A percentile compares a stretch with the other conserved stretches of the same genome.
phyloP scores from a whole-genome alignment of 2,797 vertebrate genomes.

The Microctenopoma stevenorrisi region DNA sequence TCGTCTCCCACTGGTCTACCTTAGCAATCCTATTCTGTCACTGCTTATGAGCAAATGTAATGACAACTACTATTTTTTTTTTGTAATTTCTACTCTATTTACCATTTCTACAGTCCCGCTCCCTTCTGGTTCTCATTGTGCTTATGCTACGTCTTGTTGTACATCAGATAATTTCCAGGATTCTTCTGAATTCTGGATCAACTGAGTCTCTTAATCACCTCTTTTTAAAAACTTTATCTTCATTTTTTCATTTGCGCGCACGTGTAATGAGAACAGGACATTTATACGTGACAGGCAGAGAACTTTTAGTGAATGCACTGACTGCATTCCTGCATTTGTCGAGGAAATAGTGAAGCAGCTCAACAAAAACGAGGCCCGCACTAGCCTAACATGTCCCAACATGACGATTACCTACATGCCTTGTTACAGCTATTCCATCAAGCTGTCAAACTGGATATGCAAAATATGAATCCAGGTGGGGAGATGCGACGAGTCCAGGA shows the following conservation, averaged over 20 bases:
- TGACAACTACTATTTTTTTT: slow-evolving; percentile 11
- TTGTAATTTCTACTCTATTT: background rate
- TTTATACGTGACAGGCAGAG: background rate
- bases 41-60: slow-evolving; percentile 24
- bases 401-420: slow-evolving; percentile 56
- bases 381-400: slow-evolving; percentile 55
- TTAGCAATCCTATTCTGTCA: slow-evolving; percentile 40
- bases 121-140: background rate
- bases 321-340: background rate
- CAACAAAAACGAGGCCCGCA: slow-evolving; percentile 36
- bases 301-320: slow-evolving; percentile 3
- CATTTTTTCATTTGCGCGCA: background rate
- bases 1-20: slow-evolving; percentile 38
- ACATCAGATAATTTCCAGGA: background rate
- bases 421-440: slow-evolving; percentile 64
- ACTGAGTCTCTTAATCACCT: background rate
- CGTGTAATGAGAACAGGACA: background rate
- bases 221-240: background rate
- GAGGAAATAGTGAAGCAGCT: slow-evolving; percentile 33
- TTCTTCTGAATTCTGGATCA: background rate
- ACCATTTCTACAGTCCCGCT: background rate
- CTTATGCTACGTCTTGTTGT: background rate
- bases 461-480: slow-evolving; percentile 59
- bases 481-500: slow-evolving; percentile 36
- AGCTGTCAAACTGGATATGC: slow-evolving; percentile 68